Base-by-base conservation (phyloP, 92 coral and sea anemone species). In the Parazoanthus atlanticus region DNA sequence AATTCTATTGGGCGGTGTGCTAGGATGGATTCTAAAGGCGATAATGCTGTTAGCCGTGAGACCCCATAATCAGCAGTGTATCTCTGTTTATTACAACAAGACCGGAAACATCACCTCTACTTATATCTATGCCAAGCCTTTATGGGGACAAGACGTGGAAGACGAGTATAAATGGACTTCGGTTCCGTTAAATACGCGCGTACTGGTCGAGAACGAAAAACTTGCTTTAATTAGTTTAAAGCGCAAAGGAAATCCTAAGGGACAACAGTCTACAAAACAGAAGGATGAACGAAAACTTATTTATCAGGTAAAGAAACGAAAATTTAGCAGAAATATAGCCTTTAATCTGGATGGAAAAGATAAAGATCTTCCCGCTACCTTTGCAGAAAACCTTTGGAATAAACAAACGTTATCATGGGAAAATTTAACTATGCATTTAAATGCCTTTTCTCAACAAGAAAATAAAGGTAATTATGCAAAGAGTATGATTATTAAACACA, bases 11-110 rank as follows among this genome's bases (percentile, higher is more conserved):
- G 34, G 82, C 30, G 95, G 96, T 52, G 80, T 94, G 41, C 78
- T 94, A 19, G 81, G 93, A 11, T 90, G 92, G 89, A 80, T 93
- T 82, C 80, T 92, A 52, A 93, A 93, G 56, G 90, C 93, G 23
- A 52, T 91, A 46, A 66, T 92, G 61, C 67, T 87, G 46, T 83
- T 92, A n/a, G 93, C 95, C 11, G 91, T 94, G 16, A 91, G 91
- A 73, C 96, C 96, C 7, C 91, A 79, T 32, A 77, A 90, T 75
- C 96, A 94, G 56, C 56, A 58, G 41, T 94, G 96, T 81, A 84
- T 90, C 23, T 79, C 85, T 65, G 84, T 90, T 47, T 94, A 94
- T 85, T 69, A 79, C 30, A 94, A 94, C 81, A 52, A 86, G n/a
- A 90, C 95, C 0, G 6, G 79, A 15, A 92, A 89, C 72, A 28